Evolutionary conservation across 2,797 vertebrate species (phyloP).

Genomic region (Pelodytes ibericus): DNA sequence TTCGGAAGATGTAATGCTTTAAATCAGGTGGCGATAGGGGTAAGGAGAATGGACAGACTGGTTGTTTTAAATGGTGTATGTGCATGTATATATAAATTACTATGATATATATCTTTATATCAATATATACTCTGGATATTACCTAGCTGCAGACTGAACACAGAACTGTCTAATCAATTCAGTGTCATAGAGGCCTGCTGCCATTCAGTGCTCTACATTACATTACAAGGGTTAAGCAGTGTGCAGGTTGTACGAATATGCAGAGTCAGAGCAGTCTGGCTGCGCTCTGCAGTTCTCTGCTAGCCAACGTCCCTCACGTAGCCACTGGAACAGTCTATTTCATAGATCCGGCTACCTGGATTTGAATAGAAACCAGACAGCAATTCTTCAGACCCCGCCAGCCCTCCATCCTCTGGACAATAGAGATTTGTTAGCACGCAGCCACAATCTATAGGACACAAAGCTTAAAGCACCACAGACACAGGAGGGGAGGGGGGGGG

Average conservation of each 20-base stretch:
- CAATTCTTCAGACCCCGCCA: slow-evolving; percentile 83
- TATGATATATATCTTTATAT: background rate
- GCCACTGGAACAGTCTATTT: slow-evolving; percentile 74
- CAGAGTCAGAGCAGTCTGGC: background rate
- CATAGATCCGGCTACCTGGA: slow-evolving; percentile 85
- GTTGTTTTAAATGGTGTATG: background rate
- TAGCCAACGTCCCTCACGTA: slow-evolving; percentile 67
- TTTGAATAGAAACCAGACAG: slow-evolving; percentile 98
- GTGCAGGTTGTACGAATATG: slow-evolving; percentile 7
- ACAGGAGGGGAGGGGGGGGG: slow-evolving; percentile 68
- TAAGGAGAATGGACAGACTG: background rate
- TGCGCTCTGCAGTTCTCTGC: slow-evolving; percentile 26
- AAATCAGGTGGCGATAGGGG: background rate
- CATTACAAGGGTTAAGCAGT: background rate
- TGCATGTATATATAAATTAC: background rate
- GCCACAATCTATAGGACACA: slow-evolving; percentile 88
- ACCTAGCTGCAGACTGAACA: background rate
- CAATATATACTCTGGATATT: background rate
- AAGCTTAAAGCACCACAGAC: slow-evolving; percentile 81
- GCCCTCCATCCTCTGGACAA: slow-evolving; percentile 85
- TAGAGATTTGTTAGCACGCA: slow-evolving; percentile 92
- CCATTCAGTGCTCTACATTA: background rate
- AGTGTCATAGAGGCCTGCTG: background rate
- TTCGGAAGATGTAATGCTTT: too few relatives aligned
- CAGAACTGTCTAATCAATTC: background rate